Evolutionary conservation across 1,140 invertebrate species (phyloP).

Genomic region (Dendrolimus punctatus): DNA sequence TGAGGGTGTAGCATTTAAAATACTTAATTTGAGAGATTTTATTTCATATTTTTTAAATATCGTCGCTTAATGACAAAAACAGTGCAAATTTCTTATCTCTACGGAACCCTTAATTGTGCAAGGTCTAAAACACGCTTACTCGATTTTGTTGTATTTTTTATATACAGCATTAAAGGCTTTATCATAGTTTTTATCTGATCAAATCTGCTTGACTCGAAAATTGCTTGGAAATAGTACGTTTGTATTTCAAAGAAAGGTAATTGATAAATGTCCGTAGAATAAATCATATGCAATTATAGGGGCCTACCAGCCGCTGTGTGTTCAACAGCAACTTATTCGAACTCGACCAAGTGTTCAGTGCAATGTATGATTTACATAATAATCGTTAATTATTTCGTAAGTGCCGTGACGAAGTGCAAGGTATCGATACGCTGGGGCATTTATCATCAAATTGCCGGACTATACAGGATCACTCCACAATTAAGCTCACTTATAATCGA

Average conservation of each 20-base stretch:
- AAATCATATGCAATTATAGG: background rate
- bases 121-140: too few relatives aligned
- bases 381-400: conserved; percentile 36
- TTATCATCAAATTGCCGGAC: conserved; percentile 35
- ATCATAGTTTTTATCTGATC: background rate
- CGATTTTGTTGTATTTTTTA: background rate
- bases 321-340: background rate
- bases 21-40: too few relatives aligned
- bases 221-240: too few relatives aligned
- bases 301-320: background rate
- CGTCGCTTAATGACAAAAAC: too few relatives aligned
- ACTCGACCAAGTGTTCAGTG: conserved; percentile 5
- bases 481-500: conserved; percentile 13
- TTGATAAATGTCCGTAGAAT: too few relatives aligned
- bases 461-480: conserved; percentile 19
- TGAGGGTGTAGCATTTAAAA: too few relatives aligned
- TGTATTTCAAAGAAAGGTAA: too few relatives aligned
- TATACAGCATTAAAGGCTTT: background rate
- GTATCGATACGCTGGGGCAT: conserved; percentile 17
- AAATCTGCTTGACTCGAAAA: too few relatives aligned
- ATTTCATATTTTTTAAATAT: too few relatives aligned
- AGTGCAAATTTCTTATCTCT: too few relatives aligned
- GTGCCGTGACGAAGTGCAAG: conserved; percentile 29
- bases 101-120: too few relatives aligned
- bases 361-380: conserved; percentile 36